phyloP scores from a whole-genome alignment of 2,888 invertebrate species.

The Dryobota labecula region DNA sequence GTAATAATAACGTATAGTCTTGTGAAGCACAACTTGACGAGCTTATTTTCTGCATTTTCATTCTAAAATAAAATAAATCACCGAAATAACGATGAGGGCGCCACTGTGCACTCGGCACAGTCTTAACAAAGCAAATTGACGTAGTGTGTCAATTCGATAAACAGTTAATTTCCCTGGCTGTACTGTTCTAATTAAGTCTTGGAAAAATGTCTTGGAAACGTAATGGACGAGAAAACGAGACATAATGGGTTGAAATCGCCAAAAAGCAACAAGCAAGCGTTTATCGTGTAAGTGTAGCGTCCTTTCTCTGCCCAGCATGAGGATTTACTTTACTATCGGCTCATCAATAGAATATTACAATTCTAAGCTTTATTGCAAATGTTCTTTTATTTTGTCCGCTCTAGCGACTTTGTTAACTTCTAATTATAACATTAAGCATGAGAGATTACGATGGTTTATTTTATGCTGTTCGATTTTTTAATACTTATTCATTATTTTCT shows the following conservation, averaged over 20 bases:
- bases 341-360: not conserved
- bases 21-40: too few species aligned
- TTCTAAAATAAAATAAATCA: too few species aligned
- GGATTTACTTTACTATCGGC: not conserved
- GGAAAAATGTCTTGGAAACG: too few species aligned
- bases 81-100: too few species aligned
- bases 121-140: not conserved
- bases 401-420: slow-evolving; percentile 28
- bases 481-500: not conserved
- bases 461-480: not conserved
- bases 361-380: slow-evolving; percentile 25
- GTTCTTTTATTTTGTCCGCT: slow-evolving; percentile 13
- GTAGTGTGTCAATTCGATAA: not conserved
- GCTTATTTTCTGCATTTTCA: too few species aligned
- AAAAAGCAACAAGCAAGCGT: not conserved
- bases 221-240: too few species aligned
- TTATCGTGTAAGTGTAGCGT: not conserved
- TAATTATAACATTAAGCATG: not conserved
- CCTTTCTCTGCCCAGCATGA: not conserved
- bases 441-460: not conserved
- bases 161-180: not conserved
- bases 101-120: too few species aligned
- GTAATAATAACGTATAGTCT: too few species aligned
- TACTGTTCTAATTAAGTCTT: not conserved
- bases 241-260: not conserved